Base-by-base conservation (phyloP, 2,797 vertebrate genomes). In the Sebastes hubbsi region DNA sequence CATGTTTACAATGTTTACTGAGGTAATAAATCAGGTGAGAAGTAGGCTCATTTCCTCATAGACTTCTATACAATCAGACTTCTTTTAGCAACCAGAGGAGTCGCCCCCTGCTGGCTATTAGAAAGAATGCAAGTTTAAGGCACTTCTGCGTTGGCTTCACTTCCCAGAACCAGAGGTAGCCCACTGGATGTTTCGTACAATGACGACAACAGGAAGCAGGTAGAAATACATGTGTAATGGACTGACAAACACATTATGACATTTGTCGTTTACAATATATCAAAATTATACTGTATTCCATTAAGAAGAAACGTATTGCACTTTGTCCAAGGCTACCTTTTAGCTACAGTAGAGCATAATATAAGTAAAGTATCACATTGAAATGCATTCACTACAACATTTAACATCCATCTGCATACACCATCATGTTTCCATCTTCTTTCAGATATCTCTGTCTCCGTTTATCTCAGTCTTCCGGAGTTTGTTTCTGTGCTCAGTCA, bases 211-310 rank as follows among this genome's bases (percentile, higher is more conserved):
- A 34, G 16, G 16, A 81, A 61, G 30, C 34, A 58, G n/a, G 24
- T 78, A 77, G 20, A 81, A 83, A 84, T 68, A 24, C 24, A 62
- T 8, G 5, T 85, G 86, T 75, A 81, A 64, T 80, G 24, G 8
- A 62, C 42, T 20, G 22, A 18, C 60, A 56, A 25, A 52, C 20
- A 81, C 29, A 66, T 46, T 29, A 36, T 24, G 2, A 63, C n/a
- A 67, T 29, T 38, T 55, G 24, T 5, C 13, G 2, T 30, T 46
- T 12, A 22, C 24, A 5, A 55, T 58, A 46, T 38, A 75, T 78
- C 12, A 54, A 55, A 76, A 60, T 27, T 4, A 27, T 60, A 42
- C 25, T 20, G 13, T 56, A 27, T 55, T 80, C 6, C 22, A 65
- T 32, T 8, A 34, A 22, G 4, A 30, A 65, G 10, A 77, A 72